phyloP scores from a whole-genome alignment of 2,797 vertebrate species.

The Ptychadena robeensis region DNA sequence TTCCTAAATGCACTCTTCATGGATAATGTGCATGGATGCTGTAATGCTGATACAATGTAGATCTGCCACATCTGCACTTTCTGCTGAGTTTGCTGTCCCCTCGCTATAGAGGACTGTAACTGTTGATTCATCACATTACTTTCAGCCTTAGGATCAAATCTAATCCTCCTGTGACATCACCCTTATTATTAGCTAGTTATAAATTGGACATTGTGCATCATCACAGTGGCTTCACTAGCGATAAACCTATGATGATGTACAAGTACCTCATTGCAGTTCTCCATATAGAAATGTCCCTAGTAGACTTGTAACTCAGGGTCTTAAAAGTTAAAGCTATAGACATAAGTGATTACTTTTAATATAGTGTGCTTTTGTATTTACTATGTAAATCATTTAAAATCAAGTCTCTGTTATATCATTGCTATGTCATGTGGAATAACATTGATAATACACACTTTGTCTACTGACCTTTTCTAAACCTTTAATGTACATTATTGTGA shows the following conservation, averaged over 20 bases:
- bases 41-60: slow-evolving; percentile 79
- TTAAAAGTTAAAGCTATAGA: background rate
- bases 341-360: no score
- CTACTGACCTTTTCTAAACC: background rate
- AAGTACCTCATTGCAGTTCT: background rate
- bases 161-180: slow-evolving; percentile 71
- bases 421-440: no score
- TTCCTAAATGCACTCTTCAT: slow-evolving; percentile 15
- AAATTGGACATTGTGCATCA: slow-evolving; percentile 58
- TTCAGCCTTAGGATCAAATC: slow-evolving; percentile 66
- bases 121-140: slow-evolving; percentile 73
- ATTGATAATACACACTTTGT: background rate
- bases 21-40: slow-evolving; percentile 56
- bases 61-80: slow-evolving; percentile 70
- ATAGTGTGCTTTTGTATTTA: no score
- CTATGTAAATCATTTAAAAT: no score
- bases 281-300: background rate
- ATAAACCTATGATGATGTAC: background rate
- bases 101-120: slow-evolving; percentile 58
- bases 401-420: no score
- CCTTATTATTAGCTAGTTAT: slow-evolving; percentile 64
- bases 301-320: background rate
- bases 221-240: background rate
- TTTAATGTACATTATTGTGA: background rate
- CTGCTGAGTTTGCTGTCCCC: slow-evolving; percentile 79